phyloP scores from a whole-genome alignment of 2,113 vertebrate genomes.

The Centrocercus urophasianus region DNA sequence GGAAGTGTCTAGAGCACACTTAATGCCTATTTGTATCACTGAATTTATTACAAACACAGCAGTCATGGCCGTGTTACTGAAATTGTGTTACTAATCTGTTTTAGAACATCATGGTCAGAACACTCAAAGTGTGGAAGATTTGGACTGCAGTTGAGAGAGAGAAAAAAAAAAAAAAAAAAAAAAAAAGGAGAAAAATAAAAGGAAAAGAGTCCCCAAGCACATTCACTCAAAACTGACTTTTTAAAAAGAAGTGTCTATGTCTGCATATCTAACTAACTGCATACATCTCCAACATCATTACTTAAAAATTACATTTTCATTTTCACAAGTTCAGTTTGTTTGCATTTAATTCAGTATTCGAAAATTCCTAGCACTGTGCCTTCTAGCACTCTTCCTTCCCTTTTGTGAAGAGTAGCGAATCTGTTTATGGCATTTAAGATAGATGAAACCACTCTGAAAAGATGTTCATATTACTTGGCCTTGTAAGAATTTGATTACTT shows the following conservation, averaged over 20 bases:
- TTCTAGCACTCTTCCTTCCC: background rate
- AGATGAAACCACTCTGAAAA: conserved; percentile 69
- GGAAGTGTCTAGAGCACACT: background rate
- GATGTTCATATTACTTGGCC: conserved; percentile 71
- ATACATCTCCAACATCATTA: background rate
- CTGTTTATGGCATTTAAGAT: conserved; percentile 41
- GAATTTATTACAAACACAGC: background rate
- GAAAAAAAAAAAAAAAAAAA: background rate
- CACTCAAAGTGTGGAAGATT: background rate
- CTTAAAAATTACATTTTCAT: background rate
- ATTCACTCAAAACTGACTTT: background rate
- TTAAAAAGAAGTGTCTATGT: background rate
- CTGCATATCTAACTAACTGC: too few species aligned
- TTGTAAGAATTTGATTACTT: conserved; percentile 74
- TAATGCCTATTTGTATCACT: too few species aligned
- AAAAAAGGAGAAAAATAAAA: background rate
- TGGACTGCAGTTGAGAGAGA: background rate
- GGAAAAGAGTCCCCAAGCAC: background rate
- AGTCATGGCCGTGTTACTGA: background rate
- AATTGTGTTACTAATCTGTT: background rate
- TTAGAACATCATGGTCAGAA: background rate
- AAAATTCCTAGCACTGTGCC: background rate
- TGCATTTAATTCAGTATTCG: background rate
- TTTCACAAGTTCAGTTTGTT: background rate
- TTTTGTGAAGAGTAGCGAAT: conserved; percentile 42